These are phyloP conservation scores for Melipona bicolor DNA, from an alignment of 2,888 invertebrate species.

Conservation along the genomic window DNA sequence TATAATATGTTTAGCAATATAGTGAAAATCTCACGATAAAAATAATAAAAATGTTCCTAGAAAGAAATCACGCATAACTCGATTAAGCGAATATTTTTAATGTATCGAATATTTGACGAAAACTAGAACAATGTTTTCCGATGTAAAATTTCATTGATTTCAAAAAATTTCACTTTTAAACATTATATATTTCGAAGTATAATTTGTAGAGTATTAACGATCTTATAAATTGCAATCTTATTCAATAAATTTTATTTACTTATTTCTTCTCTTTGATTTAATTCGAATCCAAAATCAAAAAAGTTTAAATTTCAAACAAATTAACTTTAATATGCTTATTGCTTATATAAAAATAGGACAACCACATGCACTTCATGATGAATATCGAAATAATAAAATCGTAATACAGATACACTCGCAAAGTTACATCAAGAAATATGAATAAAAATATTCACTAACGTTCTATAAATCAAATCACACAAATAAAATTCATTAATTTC, in stretches of 20 bases:
- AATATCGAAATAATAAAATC: background rate
- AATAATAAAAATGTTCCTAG: conserved; percentile 36
- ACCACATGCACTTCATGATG: background rate
- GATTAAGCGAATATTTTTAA: conserved; percentile 23
- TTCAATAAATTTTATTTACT: conserved; percentile 9
- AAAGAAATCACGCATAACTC: conserved; percentile 23
- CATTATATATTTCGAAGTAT: background rate
- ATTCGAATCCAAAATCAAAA: background rate
- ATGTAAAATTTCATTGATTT: background rate
- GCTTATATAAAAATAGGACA: background rate
- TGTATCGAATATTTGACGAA: background rate
- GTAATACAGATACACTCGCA: background rate
- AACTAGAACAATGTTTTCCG: conserved; percentile 3
- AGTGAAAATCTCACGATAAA: conserved; percentile 14
- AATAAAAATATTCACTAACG: conserved; percentile 23
- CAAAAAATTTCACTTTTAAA: background rate
- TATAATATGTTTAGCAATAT: conserved; percentile 10
- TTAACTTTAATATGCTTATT: conserved; percentile 17
- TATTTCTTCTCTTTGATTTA: background rate
- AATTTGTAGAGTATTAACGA: background rate
- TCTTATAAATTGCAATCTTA: background rate
- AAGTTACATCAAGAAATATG: background rate
- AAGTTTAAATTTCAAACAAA: background rate
- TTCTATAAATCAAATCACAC: background rate
- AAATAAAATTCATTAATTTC: background rate